Base-by-base conservation (phyloP, 2,888 invertebrate genomes). In the Chrysolina haemoptera region DNA sequence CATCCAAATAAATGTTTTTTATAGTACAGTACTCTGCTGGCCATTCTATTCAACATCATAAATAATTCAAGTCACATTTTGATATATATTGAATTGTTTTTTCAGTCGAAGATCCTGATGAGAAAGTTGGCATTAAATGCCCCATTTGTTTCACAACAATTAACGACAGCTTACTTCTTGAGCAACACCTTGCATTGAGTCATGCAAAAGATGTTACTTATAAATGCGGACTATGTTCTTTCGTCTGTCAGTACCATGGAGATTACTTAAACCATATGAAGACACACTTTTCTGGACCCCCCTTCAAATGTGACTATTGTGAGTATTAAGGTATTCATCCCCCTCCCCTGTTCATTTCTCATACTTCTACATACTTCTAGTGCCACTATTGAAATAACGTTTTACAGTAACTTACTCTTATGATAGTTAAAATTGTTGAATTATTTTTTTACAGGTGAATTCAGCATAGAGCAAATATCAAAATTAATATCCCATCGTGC, bases 231-330 rank as follows among this genome's bases (percentile, higher is more conserved):
- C 85, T 91, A 66, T 93, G 93, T 85, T 89, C 89, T n/a, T 92
- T 91, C 85, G 90, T 90, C 62, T 91, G 91, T 80, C 90, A 90
- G 78, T 92, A 91, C 88, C 92, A 91, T 81, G 89, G 91, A 43
- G 90, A 90, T 79, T 92, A 91, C 85, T 90, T 91, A 78, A 88
- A 88, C 75, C 93, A 93, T 82, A 91, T 92, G 90, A 90, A 90
- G 81, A 88, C 87, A 27, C 90, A 90, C 85, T 91, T 91, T 83
- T 86, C 88, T 64, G 92, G 92, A 18, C 91, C 92, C n/a, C 92
- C 92, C n/a, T 92, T 89, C 83, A 88, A 89, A 79, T 93, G 93
- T 85, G 91, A 92, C 80, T 88, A 88, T 69, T 93, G 93, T 89
- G 84, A 86, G 85, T 71, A 50, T 53, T 11, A 41, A 16, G n/a